Base-by-base conservation (phyloP, 2,113 vertebrate species). In the Corydoras sp. region DNA sequence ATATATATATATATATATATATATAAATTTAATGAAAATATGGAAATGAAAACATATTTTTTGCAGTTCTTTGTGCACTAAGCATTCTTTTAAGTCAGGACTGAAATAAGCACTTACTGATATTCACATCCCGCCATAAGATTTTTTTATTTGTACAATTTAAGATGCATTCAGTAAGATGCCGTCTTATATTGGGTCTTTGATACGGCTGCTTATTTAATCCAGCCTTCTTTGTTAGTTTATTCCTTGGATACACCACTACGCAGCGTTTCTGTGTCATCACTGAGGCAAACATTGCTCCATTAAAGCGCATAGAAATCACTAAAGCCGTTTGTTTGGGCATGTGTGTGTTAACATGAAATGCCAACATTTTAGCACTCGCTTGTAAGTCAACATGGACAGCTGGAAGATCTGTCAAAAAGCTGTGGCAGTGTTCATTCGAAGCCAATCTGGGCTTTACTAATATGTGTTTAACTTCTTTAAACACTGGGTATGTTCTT, bases 221-320 rank as follows among this genome's bases (percentile, higher is more conserved):
- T 43, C 35, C 35, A 4, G 7, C 35, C 35, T 43, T 43, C 35
- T 43, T 43, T 72, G 60, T 79, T 72, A 72, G 73, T 65, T 62
- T 70, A 73, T 73, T 73, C 69, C 58, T 51, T 14, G 7, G 14
- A 48, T 30, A 55, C 18, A 18, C 9, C 65, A 55, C 30, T 43
- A 60, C 51, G n/a, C 35, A 61, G 10, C 56, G 61, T 54, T n/a
- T 69, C 59, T 75, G 13, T 53, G 56, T 69, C 68, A 56, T 56
- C 43, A 59, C 30, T 15, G 71, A 18, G 12, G 65, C 56, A 79
- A 65, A 72, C 50, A 60, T 51, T 56, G 49, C 29, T 24, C 66
- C 66, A 76, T 76, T 76, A 79, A 53, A 24, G n/a, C 12, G 32
- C n/a, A 65, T 15, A 62, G 53, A 14, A 65, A 49, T 68, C 58